Evolutionary conservation across 2,888 invertebrate species (phyloP).

Genomic region (Anorthoa munda): DNA sequence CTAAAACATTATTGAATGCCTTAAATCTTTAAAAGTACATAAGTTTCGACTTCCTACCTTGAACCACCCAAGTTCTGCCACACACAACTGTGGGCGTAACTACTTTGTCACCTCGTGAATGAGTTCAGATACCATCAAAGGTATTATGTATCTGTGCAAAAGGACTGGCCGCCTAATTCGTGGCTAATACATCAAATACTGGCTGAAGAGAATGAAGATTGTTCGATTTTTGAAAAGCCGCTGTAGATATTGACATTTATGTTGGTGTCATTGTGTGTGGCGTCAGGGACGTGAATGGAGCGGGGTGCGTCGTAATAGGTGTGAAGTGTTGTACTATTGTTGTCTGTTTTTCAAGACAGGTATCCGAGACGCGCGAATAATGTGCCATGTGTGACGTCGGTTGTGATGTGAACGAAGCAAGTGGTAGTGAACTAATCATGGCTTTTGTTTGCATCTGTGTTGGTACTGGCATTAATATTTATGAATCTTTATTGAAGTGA

Average conservation of each 20-base stretch:
- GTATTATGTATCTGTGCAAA: constrained; percentile 79
- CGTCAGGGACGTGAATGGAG: constrained; percentile 86
- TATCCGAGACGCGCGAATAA: constrained; percentile 78
- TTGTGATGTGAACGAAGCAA: constrained; percentile 64
- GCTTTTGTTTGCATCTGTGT: constrained; percentile 20
- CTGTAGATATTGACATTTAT: constrained; percentile 88
- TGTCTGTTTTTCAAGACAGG: constrained; percentile 78
- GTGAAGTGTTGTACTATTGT: constrained; percentile 89
- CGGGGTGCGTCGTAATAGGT: constrained; percentile 88
- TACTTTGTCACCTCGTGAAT: constrained; percentile 87
- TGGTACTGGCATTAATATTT: not conserved
- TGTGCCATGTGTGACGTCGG: constrained; percentile 69
- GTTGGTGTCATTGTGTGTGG: constrained; percentile 88
- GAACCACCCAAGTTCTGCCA: constrained; percentile 87
- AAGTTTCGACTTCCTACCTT: constrained; percentile 42
- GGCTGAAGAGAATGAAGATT: constrained; percentile 81
- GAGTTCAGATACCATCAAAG: constrained; percentile 79
- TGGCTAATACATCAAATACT: constrained; percentile 88
- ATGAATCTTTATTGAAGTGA: not conserved
- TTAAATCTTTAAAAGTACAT: constrained; percentile 27
- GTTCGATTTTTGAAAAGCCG: constrained; percentile 82
- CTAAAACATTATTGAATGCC: constrained; percentile 38
- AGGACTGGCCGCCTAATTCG: constrained; percentile 88
- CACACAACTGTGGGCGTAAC: constrained; percentile 88
- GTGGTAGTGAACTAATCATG: constrained; percentile 45